Evolutionary conservation across 2,888 invertebrate genomes (phyloP), one percentile per base, ranked within the genome.

Genomic region (Drosophila mayaguana): DNA sequence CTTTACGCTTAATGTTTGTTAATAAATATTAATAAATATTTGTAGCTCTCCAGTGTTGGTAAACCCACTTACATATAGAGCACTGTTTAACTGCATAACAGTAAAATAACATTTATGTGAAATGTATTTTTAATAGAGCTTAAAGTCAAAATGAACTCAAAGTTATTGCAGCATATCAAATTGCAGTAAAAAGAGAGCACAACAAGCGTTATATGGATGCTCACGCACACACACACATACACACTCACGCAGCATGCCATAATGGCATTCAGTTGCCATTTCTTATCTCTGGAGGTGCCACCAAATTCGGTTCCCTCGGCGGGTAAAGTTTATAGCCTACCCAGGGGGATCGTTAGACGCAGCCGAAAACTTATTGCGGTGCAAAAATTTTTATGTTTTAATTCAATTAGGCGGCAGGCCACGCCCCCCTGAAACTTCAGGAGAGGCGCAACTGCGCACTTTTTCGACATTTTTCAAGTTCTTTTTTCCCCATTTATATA

Each of bases 301-400:
- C 25, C 48, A 22, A 59, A 66, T 68, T 53, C 53, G 42, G 57
- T 43, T 63, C 34, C 50, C 78, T 55, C 22, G 32, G 53, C 53
- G 62, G 71, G 48, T 40, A 64, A 72, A 75, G 72, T 83, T 87
- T 78, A 87, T 87, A 61, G 81, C 75, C 72, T 57, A 61, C 56
- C 60, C 65, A 71, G 22, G 51, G 53, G 76, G 79, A 57, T 53
- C 46, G 56, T 51, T 63, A 60, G 57, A 56, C 56, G 63, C 71
- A 72, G 60, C 61, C 65, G 54, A 83, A 81, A 83, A 84, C 86
- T 81, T 83, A 80, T 81, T 78, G 80, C 84, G 80, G 75, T 80
- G 74, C 84, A 73, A 68, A 74, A 75, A 70, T 73, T 87, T 80
- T 78, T 80, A 82, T 84, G 84, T 84, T 87, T 84, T 87, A 87